phyloP scores from a whole-genome alignment of 1,140 invertebrate genomes.

The Teleogryllus occipitalis region DNA sequence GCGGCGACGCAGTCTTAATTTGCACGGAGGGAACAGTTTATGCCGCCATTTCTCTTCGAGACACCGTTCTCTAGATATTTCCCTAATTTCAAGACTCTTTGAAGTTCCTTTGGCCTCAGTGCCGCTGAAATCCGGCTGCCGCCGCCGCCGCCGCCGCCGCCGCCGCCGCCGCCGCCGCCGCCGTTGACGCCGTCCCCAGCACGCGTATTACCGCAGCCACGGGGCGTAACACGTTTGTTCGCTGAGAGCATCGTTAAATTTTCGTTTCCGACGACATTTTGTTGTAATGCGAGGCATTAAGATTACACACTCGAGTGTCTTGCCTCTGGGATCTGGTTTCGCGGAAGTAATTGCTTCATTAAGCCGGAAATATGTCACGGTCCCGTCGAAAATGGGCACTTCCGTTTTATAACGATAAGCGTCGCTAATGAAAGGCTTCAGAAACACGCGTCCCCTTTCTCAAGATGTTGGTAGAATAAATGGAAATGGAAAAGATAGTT shows the following conservation, averaged over 20 bases:
- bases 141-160: too few species aligned
- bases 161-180: too few species aligned
- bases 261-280: neutral
- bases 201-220: neutral
- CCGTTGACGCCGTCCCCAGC: too few species aligned
- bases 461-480: neutral
- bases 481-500: too few species aligned
- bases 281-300: neutral
- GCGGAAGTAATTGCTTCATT: neutral
- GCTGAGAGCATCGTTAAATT: neutral
- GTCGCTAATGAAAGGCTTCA: neutral
- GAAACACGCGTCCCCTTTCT: neutral
- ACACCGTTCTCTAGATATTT: too few species aligned
- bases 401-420: neutral
- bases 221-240: neutral
- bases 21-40: too few species aligned
- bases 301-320: neutral
- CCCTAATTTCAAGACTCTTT: neutral
- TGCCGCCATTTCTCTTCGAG: too few species aligned
- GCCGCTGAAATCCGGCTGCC: too few species aligned
- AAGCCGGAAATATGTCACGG: neutral
- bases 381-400: neutral
- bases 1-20: too few species aligned
- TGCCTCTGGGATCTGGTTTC: neutral
- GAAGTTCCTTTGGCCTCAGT: neutral